Percentiles rank a stretch among this genome's conserved stretches.
These are phyloP conservation scores for Deroplatys truncata DNA, from an alignment of 2,888 invertebrate genomes.

Conservation along the genomic window DNA sequence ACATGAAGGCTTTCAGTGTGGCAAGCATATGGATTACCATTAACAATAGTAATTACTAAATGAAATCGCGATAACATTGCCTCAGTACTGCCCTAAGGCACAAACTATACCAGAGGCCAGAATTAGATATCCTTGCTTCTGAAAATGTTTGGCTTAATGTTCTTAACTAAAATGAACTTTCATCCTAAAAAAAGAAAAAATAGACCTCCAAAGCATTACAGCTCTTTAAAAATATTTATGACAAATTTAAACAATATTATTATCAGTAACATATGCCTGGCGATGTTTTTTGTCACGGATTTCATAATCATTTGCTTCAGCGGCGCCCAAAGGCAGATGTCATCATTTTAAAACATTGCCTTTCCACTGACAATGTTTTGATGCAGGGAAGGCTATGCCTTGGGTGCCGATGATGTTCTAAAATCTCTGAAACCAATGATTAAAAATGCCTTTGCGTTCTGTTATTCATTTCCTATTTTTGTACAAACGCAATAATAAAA, in stretches of 20 bases:
- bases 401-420: neutral
- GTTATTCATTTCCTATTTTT: neutral
- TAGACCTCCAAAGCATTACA: neutral
- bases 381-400: neutral
- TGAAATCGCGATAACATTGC: too few species aligned
- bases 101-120: too few species aligned
- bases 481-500: neutral
- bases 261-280: too few species aligned
- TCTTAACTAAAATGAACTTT: too few species aligned
- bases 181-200: neutral
- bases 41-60: too few species aligned
- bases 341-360: neutral
- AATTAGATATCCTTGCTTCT: too few species aligned
- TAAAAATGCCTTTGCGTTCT: neutral
- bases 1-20: too few species aligned
- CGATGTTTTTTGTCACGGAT: neutral
- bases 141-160: too few species aligned
- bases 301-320: neutral
- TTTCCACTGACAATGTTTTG: neutral
- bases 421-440: neutral
- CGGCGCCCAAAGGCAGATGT: neutral
- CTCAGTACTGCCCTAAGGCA: too few species aligned
- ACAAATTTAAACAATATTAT: neutral
- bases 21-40: too few species aligned
- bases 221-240: neutral